Percentiles rank a stretch among this genome's conserved stretches.
Evolutionary conservation across 2,888 invertebrate species (phyloP).

Genomic region (Pediacus dermestoides): DNA sequence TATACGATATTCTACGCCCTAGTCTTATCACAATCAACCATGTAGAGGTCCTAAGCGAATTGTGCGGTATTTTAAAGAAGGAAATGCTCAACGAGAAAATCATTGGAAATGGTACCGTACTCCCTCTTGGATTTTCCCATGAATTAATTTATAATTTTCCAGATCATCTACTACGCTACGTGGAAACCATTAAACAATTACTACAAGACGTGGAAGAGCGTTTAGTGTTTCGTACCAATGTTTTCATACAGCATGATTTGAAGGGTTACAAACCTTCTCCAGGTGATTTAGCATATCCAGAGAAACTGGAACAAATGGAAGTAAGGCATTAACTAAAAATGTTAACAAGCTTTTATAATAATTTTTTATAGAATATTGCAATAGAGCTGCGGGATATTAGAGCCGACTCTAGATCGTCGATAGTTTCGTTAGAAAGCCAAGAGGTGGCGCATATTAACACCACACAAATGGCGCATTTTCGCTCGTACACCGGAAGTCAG

Average conservation of each 20-base stretch:
- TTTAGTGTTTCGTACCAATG: constrained; percentile 90
- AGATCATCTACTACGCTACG: constrained; percentile 70
- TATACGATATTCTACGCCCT: constrained; percentile 91
- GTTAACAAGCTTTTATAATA: constrained; percentile 42
- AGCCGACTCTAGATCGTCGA: constrained; percentile 67
- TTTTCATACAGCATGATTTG: constrained; percentile 91
- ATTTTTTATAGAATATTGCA: constrained; percentile 34
- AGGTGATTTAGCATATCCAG: constrained; percentile 97
- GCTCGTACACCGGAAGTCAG: constrained; percentile 50
- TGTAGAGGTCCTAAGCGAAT: constrained; percentile 93
- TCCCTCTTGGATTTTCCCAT: too few relatives aligned
- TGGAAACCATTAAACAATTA: constrained; percentile 73
- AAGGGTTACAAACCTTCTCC: constrained; percentile 82
- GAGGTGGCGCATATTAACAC: constrained; percentile 66
- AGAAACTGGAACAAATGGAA: constrained; percentile 98
- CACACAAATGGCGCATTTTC: constrained; percentile 46
- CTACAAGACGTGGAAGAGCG: constrained; percentile 94
- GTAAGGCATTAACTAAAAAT: too few relatives aligned
- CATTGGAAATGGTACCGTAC: constrained; percentile 66
- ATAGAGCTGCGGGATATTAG: constrained; percentile 47
- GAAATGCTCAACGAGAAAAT: constrained; percentile 91
- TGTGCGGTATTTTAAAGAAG: constrained; percentile 87
- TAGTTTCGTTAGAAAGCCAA: constrained; percentile 66
- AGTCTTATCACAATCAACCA: constrained; percentile 95
- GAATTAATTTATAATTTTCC: not conserved